Evolutionary conservation across 2,888 invertebrate species (phyloP).

Genomic region (Noctua pronuba): DNA sequence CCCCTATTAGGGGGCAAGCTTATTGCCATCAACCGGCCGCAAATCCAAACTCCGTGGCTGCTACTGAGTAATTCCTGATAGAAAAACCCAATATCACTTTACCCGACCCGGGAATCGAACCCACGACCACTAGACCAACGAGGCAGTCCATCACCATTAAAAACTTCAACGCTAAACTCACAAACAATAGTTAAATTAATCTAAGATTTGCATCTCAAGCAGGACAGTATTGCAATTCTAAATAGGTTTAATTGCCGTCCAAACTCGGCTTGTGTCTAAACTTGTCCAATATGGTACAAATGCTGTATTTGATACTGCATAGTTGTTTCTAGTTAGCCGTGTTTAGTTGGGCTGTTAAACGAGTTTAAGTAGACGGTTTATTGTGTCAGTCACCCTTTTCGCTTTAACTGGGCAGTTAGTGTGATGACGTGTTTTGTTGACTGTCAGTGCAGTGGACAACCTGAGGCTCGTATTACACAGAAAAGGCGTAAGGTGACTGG

Average conservation of each 20-base stretch:
- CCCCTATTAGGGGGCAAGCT: too few relatives aligned
- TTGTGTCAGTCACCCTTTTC: constrained; percentile 28
- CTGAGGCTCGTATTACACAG: too few relatives aligned
- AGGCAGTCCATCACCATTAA: not conserved
- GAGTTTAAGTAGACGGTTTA: constrained; percentile 19
- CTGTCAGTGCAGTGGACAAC: too few relatives aligned
- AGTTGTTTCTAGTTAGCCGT: constrained; percentile 1
- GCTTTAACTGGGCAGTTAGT: not conserved
- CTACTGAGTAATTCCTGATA: too few relatives aligned
- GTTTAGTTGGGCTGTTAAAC: constrained; percentile 19
- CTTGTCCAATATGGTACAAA: constrained; percentile 30
- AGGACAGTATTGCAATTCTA: constrained; percentile 28
- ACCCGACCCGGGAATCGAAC: too few relatives aligned
- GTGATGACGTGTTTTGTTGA: not conserved
- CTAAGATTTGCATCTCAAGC: constrained; percentile 10
- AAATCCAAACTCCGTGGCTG: too few relatives aligned
- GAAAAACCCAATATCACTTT: too few relatives aligned
- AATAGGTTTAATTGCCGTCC: constrained; percentile 40
- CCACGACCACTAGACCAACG: too few relatives aligned
- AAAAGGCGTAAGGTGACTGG: too few relatives aligned
- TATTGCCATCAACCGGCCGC: too few relatives aligned
- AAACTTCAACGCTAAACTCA: constrained; percentile 1
- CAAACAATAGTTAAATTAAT: constrained; percentile 16
- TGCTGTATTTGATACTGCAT: constrained; percentile 27
- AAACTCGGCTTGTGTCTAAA: constrained; percentile 34